A percentile compares a stretch with the other conserved stretches of the same genome.
Conservation (phyloP, 2,797 vertebrate genomes). For the Rousettus madagascariensis region DNA sequence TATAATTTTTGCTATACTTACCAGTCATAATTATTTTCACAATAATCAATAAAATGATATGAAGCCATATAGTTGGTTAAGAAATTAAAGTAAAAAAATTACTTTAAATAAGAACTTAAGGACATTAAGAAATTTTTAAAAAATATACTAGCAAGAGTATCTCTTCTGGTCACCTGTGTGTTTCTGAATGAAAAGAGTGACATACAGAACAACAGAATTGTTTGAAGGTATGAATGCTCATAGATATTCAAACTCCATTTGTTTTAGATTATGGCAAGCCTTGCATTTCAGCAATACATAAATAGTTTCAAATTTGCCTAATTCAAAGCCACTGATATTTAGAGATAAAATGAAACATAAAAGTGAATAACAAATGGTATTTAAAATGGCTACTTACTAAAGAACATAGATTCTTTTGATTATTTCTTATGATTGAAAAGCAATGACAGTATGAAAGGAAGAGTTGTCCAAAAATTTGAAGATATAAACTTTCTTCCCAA, state of each 20-base stretch:
- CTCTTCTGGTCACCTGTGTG: not conserved
- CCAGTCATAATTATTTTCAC: not conserved
- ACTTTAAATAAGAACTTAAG: not conserved
- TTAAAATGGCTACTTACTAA: not conserved
- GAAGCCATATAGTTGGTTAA: not conserved
- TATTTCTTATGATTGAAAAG: not conserved
- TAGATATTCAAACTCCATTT: not conserved
- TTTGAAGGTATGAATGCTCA: not conserved
- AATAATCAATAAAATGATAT: not conserved
- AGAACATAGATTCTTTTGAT: not conserved
- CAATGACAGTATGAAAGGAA: not conserved
- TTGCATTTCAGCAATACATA: no score
- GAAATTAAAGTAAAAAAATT: not conserved
- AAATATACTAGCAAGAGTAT: not conserved
- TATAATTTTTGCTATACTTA: not conserved
- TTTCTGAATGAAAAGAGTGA: not conserved
- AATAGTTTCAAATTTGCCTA: not conserved
- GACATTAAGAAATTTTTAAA: not conserved
- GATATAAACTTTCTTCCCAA: not conserved
- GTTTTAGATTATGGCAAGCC: not conserved
- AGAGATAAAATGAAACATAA: not conserved
- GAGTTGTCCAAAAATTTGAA: not conserved
- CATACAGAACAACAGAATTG: not conserved
- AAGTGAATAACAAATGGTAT: not conserved
- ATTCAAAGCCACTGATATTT: not conserved